Conservation (phyloP, 1,140 invertebrate species). For the Drosophila parvula region DNA sequence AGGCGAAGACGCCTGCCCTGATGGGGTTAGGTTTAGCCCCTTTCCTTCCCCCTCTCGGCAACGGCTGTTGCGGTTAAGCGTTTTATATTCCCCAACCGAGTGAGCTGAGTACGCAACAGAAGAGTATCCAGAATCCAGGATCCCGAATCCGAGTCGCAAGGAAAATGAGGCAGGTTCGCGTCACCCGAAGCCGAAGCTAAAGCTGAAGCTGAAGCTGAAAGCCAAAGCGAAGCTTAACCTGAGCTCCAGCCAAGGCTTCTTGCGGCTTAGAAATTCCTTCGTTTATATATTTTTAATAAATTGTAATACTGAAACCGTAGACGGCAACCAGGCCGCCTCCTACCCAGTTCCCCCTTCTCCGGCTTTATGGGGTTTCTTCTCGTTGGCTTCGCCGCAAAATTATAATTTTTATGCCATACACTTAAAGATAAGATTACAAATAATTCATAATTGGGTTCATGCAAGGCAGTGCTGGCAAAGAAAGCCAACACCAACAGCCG, state of each 20-base stretch:
- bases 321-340: constrained; percentile 23
- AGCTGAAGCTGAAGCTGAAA: neutral
- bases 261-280: constrained; percentile 65
- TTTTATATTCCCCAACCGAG: constrained; percentile 61
- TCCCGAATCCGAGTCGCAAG: neutral
- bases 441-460: constrained; percentile 77
- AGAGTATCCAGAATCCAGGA: constrained; percentile 22
- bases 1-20: constrained; percentile 43
- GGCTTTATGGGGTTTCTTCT: constrained; percentile 66
- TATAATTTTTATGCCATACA: constrained; percentile 77
- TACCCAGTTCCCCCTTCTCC: neutral
- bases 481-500: constrained; percentile 39
- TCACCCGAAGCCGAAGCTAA: constrained; percentile 2
- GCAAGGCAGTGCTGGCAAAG: constrained; percentile 32
- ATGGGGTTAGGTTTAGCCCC: constrained; percentile 28
- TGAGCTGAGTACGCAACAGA: constrained; percentile 30
- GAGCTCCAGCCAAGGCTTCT: constrained; percentile 42
- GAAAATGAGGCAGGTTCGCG: constrained; percentile 33
- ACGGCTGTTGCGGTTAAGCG: constrained; percentile 62
- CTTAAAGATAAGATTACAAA: constrained; percentile 79
- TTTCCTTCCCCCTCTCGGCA: neutral
- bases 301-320: constrained; percentile 79
- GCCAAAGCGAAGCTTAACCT: constrained; percentile 14
- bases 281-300: constrained; percentile 81
- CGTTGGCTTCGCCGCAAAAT: constrained; percentile 54